phyloP scores from a whole-genome alignment of 2,797 vertebrate genomes.

The Poecilia velifera region DNA sequence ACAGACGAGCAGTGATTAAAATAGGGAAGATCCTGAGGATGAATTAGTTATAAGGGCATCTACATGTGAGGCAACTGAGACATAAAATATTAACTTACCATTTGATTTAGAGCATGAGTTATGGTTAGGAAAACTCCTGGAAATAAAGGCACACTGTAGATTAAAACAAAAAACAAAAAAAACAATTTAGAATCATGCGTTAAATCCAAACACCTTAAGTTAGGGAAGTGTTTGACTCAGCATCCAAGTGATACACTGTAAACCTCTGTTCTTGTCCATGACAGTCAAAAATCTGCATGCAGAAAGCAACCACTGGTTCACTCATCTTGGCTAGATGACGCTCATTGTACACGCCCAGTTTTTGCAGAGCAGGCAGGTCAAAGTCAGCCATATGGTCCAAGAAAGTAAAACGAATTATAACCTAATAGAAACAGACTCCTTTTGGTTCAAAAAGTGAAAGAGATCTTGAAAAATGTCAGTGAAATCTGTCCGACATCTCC shows the following conservation, averaged over 20 bases:
- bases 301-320: constrained; percentile 53
- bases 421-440: constrained; percentile 9
- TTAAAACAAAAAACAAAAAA: too few species aligned
- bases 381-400: constrained; percentile 43
- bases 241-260: constrained; percentile 15
- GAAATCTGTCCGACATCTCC: not conserved
- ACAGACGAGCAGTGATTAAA: constrained; percentile 56
- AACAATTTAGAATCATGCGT: constrained; percentile 7
- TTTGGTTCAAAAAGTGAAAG: constrained; percentile 23
- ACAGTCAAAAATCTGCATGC: constrained; percentile 60
- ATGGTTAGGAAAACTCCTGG: constrained; percentile 56
- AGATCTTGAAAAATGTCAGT: constrained; percentile 22
- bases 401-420: constrained; percentile 33
- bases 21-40: constrained; percentile 70
- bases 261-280: constrained; percentile 35
- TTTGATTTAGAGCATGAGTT: constrained; percentile 61
- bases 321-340: constrained; percentile 52
- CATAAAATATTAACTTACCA: constrained; percentile 79
- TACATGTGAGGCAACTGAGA: constrained; percentile 75
- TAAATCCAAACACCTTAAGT: constrained; percentile 21
- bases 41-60: constrained; percentile 80
- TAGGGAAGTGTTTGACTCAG: constrained; percentile 45
- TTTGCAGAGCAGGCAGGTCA: constrained; percentile 50
- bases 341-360: constrained; percentile 74
- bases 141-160: constrained; percentile 19